phyloP scores from a whole-genome alignment of 2,113 vertebrate species.

The Otis tarda region DNA sequence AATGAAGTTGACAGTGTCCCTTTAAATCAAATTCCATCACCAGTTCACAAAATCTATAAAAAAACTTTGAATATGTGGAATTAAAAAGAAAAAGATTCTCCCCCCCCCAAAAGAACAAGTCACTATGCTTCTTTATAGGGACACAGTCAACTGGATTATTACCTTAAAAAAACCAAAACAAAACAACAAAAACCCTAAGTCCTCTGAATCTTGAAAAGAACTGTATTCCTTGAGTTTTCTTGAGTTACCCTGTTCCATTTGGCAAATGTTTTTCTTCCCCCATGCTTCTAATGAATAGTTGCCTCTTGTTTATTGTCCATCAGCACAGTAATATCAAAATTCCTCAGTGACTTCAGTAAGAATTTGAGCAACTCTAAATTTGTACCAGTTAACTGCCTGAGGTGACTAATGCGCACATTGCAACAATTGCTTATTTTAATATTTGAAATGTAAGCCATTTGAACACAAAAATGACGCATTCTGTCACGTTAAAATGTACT shows the following conservation, averaged over 20 bases:
- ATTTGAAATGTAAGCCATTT: background rate
- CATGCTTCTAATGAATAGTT: background rate
- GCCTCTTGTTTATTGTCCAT: conserved; percentile 37
- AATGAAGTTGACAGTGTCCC: conserved; percentile 34
- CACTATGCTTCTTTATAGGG: background rate
- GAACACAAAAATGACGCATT: background rate
- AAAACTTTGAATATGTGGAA: conserved; percentile 24
- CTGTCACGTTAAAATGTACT: background rate
- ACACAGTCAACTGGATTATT: conserved; percentile 20
- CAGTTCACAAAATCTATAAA: conserved; percentile 44
- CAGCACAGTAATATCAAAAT: background rate
- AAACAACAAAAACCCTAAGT: background rate
- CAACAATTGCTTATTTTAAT: background rate
- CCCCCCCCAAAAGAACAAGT: background rate
- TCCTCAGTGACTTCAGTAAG: background rate
- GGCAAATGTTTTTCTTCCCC: background rate
- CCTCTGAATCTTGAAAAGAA: background rate
- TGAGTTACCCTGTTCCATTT: background rate
- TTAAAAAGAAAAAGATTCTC: background rate
- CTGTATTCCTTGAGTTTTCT: background rate
- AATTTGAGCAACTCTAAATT: background rate
- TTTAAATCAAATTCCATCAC: conserved; percentile 56
- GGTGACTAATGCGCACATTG: background rate
- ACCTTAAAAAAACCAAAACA: background rate
- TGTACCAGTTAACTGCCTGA: background rate